These are phyloP conservation scores for Typhlichthys subterraneus DNA, from an alignment of 2,797 vertebrate genomes.

Conservation along the genomic window DNA sequence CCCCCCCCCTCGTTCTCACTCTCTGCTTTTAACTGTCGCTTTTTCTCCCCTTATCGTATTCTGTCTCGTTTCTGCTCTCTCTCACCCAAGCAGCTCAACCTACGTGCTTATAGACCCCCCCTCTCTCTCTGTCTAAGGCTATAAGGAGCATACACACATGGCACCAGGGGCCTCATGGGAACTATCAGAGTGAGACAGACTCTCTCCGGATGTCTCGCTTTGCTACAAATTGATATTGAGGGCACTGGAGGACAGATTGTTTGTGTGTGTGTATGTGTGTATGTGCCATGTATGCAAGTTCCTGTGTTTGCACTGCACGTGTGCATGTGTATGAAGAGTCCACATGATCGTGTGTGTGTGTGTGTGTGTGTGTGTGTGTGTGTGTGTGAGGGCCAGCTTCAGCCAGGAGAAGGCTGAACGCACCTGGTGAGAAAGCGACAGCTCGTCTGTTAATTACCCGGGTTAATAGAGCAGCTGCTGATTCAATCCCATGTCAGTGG, in stretches of 20 bases:
- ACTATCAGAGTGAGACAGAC: conserved; percentile 42
- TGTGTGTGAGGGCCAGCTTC: not conserved
- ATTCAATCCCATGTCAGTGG: conserved; percentile 48
- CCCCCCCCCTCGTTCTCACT: conserved; percentile 1
- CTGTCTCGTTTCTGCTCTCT: conserved; percentile 6
- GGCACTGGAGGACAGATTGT: conserved; percentile 29
- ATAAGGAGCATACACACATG: conserved; percentile 28
- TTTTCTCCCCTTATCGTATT: not conserved
- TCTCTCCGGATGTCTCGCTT: conserved; percentile 32
- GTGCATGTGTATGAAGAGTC: conserved; percentile 1
- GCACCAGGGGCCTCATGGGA: conserved; percentile 30
- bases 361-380: conserved; percentile 3
- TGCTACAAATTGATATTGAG: conserved; percentile 47
- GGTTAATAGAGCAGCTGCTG: conserved; percentile 65
- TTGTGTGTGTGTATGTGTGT: not conserved
- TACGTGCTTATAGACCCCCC: not conserved
- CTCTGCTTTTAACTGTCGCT: not conserved
- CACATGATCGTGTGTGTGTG: not conserved
- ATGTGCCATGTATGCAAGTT: not conserved
- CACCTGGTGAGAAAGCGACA: conserved; percentile 31
- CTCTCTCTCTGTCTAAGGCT: conserved; percentile 5
- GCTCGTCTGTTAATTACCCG: conserved; percentile 54
- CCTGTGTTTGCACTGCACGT: not conserved
- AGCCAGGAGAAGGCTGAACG: conserved; percentile 28
- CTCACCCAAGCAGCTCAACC: conserved; percentile 5